Evolutionary conservation across 2,113 vertebrate species (phyloP).

Genomic region (Rhea pennata): DNA sequence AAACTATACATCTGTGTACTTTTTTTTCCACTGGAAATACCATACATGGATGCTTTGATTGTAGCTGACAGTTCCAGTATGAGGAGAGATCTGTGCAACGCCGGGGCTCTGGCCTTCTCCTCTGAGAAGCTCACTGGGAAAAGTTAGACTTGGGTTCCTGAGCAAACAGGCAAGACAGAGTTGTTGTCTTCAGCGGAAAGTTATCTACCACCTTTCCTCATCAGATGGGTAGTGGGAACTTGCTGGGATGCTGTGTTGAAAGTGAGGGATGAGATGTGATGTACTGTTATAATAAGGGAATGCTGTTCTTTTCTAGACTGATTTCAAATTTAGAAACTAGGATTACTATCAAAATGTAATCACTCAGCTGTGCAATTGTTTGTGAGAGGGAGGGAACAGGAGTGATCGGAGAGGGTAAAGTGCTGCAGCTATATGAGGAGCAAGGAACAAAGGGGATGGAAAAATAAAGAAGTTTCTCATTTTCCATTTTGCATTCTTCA

Average conservation of each 20-base stretch:
- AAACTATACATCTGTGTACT: conserved; percentile 80
- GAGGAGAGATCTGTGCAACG: background rate
- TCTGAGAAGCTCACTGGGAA: background rate
- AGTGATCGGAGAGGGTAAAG: background rate
- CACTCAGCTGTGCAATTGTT: conserved; percentile 22
- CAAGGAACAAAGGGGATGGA: background rate
- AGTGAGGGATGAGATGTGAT: conserved; percentile 65
- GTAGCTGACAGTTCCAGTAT: conserved; percentile 54
- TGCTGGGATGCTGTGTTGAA: conserved; percentile 32
- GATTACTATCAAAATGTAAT: background rate
- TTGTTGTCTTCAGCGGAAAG: background rate
- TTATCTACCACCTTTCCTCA: conserved; percentile 20
- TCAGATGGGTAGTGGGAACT: conserved; percentile 39
- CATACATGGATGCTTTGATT: conserved; percentile 58
- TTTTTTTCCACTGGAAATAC: conserved; percentile 71
- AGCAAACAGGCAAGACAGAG: background rate
- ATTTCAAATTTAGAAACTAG: conserved; percentile 18
- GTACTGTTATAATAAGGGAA: conserved; percentile 56
- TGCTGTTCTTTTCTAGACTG: conserved; percentile 56
- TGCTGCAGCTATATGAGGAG: background rate
- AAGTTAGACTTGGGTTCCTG: background rate
- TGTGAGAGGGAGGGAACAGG: background rate
- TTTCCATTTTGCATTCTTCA: background rate
- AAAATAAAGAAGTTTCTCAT: background rate
- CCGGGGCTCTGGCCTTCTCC: background rate